Conservation (phyloP, 2,797 vertebrate species). For the Acanthopagrus latus region DNA sequence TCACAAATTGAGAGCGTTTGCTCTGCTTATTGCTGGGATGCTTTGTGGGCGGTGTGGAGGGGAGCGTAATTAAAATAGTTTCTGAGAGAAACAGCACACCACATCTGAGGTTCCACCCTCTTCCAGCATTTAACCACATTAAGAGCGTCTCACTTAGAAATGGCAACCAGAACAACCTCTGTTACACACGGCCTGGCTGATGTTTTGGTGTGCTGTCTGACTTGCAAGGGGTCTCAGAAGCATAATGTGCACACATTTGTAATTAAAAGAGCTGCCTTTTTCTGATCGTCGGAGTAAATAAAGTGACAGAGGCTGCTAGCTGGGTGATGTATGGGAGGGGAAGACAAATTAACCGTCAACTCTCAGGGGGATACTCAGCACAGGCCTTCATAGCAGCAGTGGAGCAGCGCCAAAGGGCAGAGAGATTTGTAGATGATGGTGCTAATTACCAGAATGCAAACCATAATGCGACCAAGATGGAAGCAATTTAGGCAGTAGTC, state of each 20-base stretch:
- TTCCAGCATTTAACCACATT: conserved; percentile 90
- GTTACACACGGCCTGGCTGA: conserved; percentile 80
- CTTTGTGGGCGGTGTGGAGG: conserved; percentile 87
- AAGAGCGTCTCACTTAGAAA: conserved; percentile 86
- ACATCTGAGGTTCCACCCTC: conserved; percentile 91
- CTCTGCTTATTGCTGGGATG: conserved; percentile 84
- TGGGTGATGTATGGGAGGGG: conserved; percentile 80
- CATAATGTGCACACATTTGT: conserved; percentile 66
- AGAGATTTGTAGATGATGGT: conserved; percentile 92
- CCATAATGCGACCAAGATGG: conserved; percentile 91
- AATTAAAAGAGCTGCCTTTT: conserved; percentile 72
- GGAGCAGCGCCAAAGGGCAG: conserved; percentile 89
- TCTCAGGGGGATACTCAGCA: conserved; percentile 81
- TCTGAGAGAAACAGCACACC: conserved; percentile 89
- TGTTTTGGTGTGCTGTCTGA: conserved; percentile 84
- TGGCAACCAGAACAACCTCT: conserved; percentile 87
- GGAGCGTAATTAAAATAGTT: conserved; percentile 92
- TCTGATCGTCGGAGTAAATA: conserved; percentile 69
- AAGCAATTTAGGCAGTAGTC: conserved; percentile 92
- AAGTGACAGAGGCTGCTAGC: conserved; percentile 75
- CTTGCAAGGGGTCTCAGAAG: conserved; percentile 56
- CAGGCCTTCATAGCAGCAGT: conserved; percentile 80
- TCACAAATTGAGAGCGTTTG: conserved; percentile 77
- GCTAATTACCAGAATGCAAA: conserved; percentile 93
- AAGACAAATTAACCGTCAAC: conserved; percentile 80